Conservation (phyloP, 2,888 invertebrate species). For the Papilio elwesi region DNA sequence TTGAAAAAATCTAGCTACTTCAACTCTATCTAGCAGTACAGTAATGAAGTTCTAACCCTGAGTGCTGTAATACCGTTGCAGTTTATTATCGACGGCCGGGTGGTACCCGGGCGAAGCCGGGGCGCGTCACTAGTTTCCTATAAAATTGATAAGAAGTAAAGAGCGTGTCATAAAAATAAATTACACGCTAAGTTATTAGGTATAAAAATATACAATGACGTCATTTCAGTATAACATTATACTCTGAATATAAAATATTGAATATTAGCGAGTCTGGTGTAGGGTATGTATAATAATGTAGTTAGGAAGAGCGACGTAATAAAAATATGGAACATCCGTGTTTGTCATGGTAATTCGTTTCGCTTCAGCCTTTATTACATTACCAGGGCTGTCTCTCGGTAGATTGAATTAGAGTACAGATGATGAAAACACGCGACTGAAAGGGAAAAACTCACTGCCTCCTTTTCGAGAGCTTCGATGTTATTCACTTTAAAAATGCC, state of each 20-base stretch:
- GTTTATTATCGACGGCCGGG: too few relatives aligned
- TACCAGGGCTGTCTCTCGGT: constrained; percentile 55
- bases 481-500: too few relatives aligned
- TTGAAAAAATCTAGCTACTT: too few relatives aligned
- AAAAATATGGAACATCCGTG: constrained; percentile 50
- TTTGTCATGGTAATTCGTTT: constrained; percentile 54
- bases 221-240: constrained; percentile 7
- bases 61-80: too few relatives aligned
- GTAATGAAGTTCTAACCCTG: too few relatives aligned
- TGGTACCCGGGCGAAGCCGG: too few relatives aligned
- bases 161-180: not conserved
- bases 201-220: constrained; percentile 6
- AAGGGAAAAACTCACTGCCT: constrained; percentile 22
- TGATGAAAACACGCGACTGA: constrained; percentile 69
- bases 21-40: too few relatives aligned
- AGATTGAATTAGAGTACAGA: constrained; percentile 54
- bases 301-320: constrained; percentile 43
- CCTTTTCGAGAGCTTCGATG: too few relatives aligned
- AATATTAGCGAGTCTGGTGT: constrained; percentile 41
- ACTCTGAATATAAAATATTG: constrained; percentile 41
- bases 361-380: constrained; percentile 61
- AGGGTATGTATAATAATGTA: constrained; percentile 49
- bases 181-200: not conserved
- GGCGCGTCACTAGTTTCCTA: not conserved
- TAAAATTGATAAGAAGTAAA: not conserved